phyloP scores from a whole-genome alignment of 2,113 vertebrate genomes.

The Podarcis muralis region DNA sequence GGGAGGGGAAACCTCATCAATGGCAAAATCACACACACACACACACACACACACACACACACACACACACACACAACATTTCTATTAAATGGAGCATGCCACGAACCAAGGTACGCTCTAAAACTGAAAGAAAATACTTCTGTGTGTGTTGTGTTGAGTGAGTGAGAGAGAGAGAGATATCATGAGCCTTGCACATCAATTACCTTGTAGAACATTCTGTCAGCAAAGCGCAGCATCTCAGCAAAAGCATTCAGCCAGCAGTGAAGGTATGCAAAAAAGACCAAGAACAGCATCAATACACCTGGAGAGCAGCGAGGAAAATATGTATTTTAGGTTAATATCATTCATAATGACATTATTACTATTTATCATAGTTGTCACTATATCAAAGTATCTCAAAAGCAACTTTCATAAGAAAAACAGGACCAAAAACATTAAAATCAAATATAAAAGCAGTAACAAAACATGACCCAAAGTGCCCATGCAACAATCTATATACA shows the following conservation, averaged over 20 bases:
- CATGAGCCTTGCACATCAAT: neutral
- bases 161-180: too few relatives aligned
- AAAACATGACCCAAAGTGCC: too few relatives aligned
- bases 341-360: neutral
- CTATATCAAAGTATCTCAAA: too few relatives aligned
- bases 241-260: slow-evolving; percentile 85
- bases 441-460: too few relatives aligned
- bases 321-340: neutral
- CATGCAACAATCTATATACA: too few relatives aligned
- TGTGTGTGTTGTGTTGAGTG: too few relatives aligned
- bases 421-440: too few relatives aligned
- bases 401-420: too few relatives aligned
- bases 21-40: neutral
- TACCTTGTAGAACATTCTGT: slow-evolving; percentile 89
- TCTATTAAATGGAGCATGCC: neutral
- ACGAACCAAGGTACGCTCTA: neutral
- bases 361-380: too few relatives aligned
- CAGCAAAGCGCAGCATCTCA: slow-evolving; percentile 85
- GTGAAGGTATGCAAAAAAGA: slow-evolving; percentile 80
- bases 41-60: too few relatives aligned
- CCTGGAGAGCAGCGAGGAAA: slow-evolving; percentile 65
- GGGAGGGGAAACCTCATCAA: too few relatives aligned
- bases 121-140: neutral
- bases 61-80: neutral
- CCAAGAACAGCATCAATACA: slow-evolving; percentile 79